phyloP scores from a whole-genome alignment of 2,113 vertebrate species.

The Meles meles region DNA sequence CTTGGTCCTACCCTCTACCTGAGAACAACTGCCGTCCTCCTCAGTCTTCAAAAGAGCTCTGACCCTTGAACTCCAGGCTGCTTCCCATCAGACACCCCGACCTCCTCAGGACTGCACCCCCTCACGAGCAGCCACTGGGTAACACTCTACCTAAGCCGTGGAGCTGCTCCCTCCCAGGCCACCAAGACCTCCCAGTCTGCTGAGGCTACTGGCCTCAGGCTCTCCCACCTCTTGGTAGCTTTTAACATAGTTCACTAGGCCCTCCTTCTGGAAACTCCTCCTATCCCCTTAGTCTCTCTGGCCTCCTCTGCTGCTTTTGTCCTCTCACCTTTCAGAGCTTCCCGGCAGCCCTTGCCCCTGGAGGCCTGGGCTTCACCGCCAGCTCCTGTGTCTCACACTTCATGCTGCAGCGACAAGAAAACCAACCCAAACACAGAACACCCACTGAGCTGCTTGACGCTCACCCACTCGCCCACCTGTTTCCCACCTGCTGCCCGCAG shows the following conservation, averaged over 20 bases:
- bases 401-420: background rate
- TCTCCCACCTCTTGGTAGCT: background rate
- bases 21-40: background rate
- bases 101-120: background rate
- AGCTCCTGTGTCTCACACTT: background rate
- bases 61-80: background rate
- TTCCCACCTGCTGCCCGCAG: background rate
- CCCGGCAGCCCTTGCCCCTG: background rate
- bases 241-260: background rate
- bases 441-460: background rate
- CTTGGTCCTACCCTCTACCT: background rate
- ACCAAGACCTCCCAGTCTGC: background rate
- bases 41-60: background rate
- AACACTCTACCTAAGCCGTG: background rate
- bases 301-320: background rate
- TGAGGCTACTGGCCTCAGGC: background rate
- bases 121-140: background rate
- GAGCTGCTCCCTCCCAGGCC: background rate
- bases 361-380: background rate
- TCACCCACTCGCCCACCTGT: background rate
- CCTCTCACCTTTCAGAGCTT: background rate
- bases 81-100: background rate
- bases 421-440: background rate
- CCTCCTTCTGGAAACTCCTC: background rate
- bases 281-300: background rate